Base-by-base conservation (phyloP, 2,888 invertebrate genomes). In the Lottia gigantea region DNA sequence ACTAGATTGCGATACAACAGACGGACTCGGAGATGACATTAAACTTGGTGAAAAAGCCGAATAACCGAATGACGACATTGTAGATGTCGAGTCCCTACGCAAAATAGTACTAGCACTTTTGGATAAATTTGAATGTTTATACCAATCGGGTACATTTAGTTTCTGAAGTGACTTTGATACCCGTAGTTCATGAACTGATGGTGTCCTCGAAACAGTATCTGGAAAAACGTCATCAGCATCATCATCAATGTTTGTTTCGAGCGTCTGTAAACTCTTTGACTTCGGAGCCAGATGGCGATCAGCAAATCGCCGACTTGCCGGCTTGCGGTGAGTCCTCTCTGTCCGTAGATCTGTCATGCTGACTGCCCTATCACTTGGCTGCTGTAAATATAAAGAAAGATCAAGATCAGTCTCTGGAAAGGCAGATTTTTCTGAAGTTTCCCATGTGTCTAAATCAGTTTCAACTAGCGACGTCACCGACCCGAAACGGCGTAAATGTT, bases 121-220 rank as follows among this genome's bases (percentile, higher is more conserved):
- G 68, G 82, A 82, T 70, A 85, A 77, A 70, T 77, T 82, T n/a
- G 88, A 87, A 68, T 82, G 93, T 88, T 93, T 93, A 90, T 93
- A 97, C 97, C 97, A 97, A 89, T 97, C 96, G 74, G 97, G 97
- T 77, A 97, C 94, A 90, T 96, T 95, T 82, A 97, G 93, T 86
- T 95, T 95, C 90, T 96, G 96, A 85, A 97, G 90, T 68, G 97
- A 97, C 82, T 95, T 93, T 89, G 96, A 95, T 75, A 97, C 95
- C 80, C 97, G 92, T 79, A 97, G 91, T 90, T 97, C 96, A 90
- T 96, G 96, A 90, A 96, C 96, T 76, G 96, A 97, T 87, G 96
- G 93, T 86, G 93, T 93, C 74, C 94, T 92, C 68, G 76, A 77
- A 15, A 85, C 70, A 25, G 49, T 64, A 23, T 74, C 75, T 66